Conservation (phyloP, 2,888 invertebrate species). For the Leptogaster cylindrica region DNA sequence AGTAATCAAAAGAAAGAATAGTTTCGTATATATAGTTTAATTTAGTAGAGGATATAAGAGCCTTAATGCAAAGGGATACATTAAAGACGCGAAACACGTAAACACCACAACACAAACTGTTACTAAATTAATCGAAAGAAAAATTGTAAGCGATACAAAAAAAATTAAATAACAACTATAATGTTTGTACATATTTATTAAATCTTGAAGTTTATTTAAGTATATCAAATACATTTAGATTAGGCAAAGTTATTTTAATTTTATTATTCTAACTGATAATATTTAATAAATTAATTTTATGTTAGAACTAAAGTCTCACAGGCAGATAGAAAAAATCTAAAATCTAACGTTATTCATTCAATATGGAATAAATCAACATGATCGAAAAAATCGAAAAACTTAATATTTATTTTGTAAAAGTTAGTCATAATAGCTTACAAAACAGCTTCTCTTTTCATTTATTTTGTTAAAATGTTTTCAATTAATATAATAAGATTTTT, state of each 20-base stretch:
- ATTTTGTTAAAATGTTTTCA: too few species aligned
- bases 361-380: background rate
- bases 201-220: constrained; percentile 25
- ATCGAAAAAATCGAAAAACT: constrained; percentile 16
- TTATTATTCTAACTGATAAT: constrained; percentile 27
- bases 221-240: constrained; percentile 25
- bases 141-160: background rate
- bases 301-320: too few species aligned
- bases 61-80: too few species aligned
- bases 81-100: background rate
- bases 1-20: constrained; percentile 12
- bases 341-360: background rate
- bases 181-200: constrained; percentile 33
- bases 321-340: background rate
- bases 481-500: background rate
- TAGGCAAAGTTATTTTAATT: constrained; percentile 36
- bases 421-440: too few species aligned
- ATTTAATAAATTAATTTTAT: constrained; percentile 38
- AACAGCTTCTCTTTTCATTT: too few species aligned
- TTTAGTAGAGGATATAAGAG: background rate
- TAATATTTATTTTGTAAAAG: constrained; percentile 34
- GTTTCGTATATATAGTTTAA: constrained; percentile 27
- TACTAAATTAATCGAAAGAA: background rate
- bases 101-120: constrained; percentile 7
- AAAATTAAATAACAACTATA: constrained; percentile 20